Base-by-base conservation (phyloP, 2,797 vertebrate species). In the Perodicticus potto region DNA sequence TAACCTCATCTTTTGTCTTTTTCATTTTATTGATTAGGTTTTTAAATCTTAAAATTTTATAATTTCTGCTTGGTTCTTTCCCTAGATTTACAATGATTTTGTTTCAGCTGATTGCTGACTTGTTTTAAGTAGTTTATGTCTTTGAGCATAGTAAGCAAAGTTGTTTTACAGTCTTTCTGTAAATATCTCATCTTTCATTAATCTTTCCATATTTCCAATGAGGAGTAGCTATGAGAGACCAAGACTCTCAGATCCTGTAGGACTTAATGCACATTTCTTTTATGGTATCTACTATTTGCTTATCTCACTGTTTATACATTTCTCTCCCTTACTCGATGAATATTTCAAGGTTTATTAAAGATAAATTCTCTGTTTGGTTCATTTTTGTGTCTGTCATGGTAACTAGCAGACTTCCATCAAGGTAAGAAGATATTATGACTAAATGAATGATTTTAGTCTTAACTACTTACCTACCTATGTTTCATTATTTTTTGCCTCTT, bases 201-300 rank as follows among this genome's bases (percentile, higher is more conserved):
- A 49, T 45, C n/a, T 65, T 37, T 82, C 57, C 93, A 86, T 25
- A 32, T n/a, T 59, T 73, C 57, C 82, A 29, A 13, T 73, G 32
- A 53, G 61, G 11, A 86, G 11, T 72, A 45, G 40, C 72, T 72
- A 3, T 69, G 37, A 73, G 37, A 61, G 32, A 22, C 57, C 55
- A 77, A 91, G 6, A 11, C 22, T 37, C 70, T 73, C 57, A 61
- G 63, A 9, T n/a, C 72, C 72, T 73, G 17, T 76, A 25, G 25
- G 61, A 43, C 43, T 74, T 87, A 80, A 80, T 7, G 12, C 19
- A 61, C 20, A 61, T 82, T 91, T 88, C 53, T 91, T 94, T 94
- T 29, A 82, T 82, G 25, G 76, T 27, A 55, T n/a, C 32, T 55
- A 2, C 74, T 91, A 55, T 91, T 76, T 77, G 53, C 72, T 95